A percentile compares a stretch with the other conserved stretches of the same genome.
phyloP scores from a whole-genome alignment of 1,140 invertebrate genomes.

The Drosophila teissieri region DNA sequence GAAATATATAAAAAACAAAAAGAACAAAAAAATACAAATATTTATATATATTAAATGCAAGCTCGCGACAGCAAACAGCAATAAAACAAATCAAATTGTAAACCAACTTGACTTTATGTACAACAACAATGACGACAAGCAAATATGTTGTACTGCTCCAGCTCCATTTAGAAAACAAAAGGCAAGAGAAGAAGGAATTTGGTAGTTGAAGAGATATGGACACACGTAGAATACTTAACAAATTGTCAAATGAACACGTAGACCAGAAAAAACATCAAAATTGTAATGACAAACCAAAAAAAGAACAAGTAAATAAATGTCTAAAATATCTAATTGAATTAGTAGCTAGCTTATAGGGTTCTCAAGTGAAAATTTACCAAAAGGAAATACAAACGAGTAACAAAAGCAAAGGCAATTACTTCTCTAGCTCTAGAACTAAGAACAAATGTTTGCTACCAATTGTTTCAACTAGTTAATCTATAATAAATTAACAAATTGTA shows the following conservation, averaged over 20 bases:
- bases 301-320: constrained; percentile 57
- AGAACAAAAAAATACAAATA: constrained; percentile 42
- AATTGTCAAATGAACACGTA: constrained; percentile 33
- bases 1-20: constrained; percentile 61
- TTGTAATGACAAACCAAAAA: neutral
- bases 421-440: constrained; percentile 65
- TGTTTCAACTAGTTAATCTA: constrained; percentile 71
- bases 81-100: constrained; percentile 52
- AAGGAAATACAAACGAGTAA: constrained; percentile 24
- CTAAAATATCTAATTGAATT: constrained; percentile 70
- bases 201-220: constrained; percentile 13
- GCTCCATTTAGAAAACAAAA: constrained; percentile 73
- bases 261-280: constrained; percentile 23
- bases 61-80: constrained; percentile 59
- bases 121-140: constrained; percentile 49
- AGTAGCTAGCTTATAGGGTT: constrained; percentile 64
- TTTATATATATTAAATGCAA: constrained; percentile 62
- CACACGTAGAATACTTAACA: constrained; percentile 35
- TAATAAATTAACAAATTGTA: constrained; percentile 59
- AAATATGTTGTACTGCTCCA: constrained; percentile 57
- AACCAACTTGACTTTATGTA: constrained; percentile 61
- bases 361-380: constrained; percentile 15
- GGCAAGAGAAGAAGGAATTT: constrained; percentile 7
- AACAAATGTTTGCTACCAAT: constrained; percentile 69
- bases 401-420: constrained; percentile 59